Percentiles rank a stretch among this genome's conserved stretches.
phyloP scores from a whole-genome alignment of 2,113 vertebrate genomes.

The Hiodon tergisus region DNA sequence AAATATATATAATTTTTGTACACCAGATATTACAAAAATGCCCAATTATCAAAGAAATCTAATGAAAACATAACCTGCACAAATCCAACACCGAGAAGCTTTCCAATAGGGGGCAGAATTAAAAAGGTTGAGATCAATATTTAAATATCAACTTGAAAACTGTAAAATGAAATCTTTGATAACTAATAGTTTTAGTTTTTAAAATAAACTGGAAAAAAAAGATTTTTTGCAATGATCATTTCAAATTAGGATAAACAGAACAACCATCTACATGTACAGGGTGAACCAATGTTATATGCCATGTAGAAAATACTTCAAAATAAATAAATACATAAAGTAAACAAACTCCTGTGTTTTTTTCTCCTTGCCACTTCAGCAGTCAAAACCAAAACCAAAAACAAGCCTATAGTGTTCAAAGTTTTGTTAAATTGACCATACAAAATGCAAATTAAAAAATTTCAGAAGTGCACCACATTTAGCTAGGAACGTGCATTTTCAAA shows the following conservation, averaged over 20 bases:
- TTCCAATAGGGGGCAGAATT: neutral
- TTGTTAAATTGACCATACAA: neutral
- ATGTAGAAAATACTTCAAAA: neutral
- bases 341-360: neutral
- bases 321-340: neutral
- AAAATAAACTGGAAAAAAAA: neutral
- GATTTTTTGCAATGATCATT: neutral
- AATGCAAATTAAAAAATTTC: no score
- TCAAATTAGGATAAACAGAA: no score
- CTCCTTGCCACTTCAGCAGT: neutral
- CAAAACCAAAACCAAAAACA: no score
- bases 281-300: neutral
- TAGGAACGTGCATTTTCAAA: neutral
- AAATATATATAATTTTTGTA: no score
- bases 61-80: neutral
- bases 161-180: neutral
- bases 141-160: neutral
- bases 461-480: no score
- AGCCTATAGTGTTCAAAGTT: neutral
- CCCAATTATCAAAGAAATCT: neutral
- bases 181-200: neutral
- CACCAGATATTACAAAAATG: neutral
- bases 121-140: neutral
- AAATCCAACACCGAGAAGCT: neutral
- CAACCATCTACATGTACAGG: neutral